These are phyloP conservation scores for Diabrotica virgifera DNA, from an alignment of 1,140 invertebrate species.

Conservation along the genomic window DNA sequence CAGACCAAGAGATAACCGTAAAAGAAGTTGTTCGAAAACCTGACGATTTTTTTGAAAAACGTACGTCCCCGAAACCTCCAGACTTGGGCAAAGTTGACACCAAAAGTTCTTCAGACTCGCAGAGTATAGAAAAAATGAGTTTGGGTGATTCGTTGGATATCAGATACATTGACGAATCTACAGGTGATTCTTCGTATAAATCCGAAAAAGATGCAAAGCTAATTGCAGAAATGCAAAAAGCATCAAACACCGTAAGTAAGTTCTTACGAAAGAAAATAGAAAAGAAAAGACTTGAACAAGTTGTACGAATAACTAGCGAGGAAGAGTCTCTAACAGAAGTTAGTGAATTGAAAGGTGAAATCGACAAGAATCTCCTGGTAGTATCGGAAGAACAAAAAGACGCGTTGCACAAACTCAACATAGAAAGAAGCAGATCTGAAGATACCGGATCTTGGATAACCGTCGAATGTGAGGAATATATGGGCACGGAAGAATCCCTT, in stretches of 20 bases:
- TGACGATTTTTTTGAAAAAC: conserved; percentile 47
- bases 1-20: conserved; percentile 41
- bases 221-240: conserved; percentile 44
- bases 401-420: conserved; percentile 48
- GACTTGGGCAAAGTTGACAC: conserved; percentile 39
- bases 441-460: conserved; percentile 62
- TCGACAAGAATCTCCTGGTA: conserved; percentile 37
- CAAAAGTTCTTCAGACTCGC: conserved; percentile 44
- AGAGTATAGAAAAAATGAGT: conserved; percentile 44
- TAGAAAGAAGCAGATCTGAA: conserved; percentile 56
- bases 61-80: conserved; percentile 39
- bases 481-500: conserved; percentile 53
- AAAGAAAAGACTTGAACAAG: conserved; percentile 47
- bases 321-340: conserved; percentile 64
- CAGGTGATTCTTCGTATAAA: conserved; percentile 44
- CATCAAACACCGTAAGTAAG: conserved; percentile 41
- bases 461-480: conserved; percentile 60
- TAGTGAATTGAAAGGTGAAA: conserved; percentile 53
- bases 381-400: conserved; percentile 47
- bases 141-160: conserved; percentile 47
- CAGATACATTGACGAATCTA: conserved; percentile 47
- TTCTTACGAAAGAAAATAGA: conserved; percentile 43
- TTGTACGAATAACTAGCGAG: conserved; percentile 56
- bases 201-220: conserved; percentile 44
- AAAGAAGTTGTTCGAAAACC: conserved; percentile 45